Percentiles rank a stretch among this genome's conserved stretches.
Conservation (phyloP, 2,888 invertebrate species). For the Hypselothyrea guttata region DNA sequence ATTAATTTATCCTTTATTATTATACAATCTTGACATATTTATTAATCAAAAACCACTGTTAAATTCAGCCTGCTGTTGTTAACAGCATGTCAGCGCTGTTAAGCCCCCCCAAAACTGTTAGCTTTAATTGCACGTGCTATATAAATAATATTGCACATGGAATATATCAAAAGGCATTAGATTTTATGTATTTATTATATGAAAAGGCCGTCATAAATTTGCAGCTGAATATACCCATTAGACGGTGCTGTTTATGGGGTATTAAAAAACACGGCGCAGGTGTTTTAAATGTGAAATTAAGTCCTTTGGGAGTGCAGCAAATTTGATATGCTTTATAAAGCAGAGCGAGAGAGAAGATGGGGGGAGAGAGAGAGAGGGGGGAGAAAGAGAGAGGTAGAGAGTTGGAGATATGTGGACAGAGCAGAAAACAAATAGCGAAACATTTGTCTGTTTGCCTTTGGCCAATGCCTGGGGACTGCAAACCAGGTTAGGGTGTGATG, state of each 20-base stretch:
- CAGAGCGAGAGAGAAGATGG: constrained; percentile 13
- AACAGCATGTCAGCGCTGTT: too few species aligned
- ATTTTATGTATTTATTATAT: background rate
- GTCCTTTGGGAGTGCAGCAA: constrained; percentile 57
- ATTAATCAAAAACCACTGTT: too few species aligned
- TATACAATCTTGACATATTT: too few species aligned
- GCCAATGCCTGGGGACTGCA: constrained; percentile 5
- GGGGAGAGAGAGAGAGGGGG: background rate
- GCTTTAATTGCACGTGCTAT: too few species aligned
- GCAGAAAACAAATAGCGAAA: constrained; percentile 55
- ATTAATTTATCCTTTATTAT: too few species aligned
- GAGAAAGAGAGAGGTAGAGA: constrained; percentile 6
- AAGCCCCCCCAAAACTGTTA: too few species aligned
- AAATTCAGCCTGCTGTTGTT: too few species aligned
- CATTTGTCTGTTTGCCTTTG: constrained; percentile 50
- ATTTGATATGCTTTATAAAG: constrained; percentile 37
- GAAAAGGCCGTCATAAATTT: constrained; percentile 9
- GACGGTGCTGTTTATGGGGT: constrained; percentile 19
- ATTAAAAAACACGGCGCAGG: constrained; percentile 48
- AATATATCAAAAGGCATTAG: constrained; percentile 1
- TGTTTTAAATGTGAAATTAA: constrained; percentile 56
- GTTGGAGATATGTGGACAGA: constrained; percentile 19
- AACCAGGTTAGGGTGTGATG: constrained; percentile 4
- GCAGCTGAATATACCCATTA: constrained; percentile 26
- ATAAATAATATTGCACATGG: too few species aligned